Evolutionary conservation across 1,140 invertebrate species (phyloP).

Genomic region (Bombyx mori): DNA sequence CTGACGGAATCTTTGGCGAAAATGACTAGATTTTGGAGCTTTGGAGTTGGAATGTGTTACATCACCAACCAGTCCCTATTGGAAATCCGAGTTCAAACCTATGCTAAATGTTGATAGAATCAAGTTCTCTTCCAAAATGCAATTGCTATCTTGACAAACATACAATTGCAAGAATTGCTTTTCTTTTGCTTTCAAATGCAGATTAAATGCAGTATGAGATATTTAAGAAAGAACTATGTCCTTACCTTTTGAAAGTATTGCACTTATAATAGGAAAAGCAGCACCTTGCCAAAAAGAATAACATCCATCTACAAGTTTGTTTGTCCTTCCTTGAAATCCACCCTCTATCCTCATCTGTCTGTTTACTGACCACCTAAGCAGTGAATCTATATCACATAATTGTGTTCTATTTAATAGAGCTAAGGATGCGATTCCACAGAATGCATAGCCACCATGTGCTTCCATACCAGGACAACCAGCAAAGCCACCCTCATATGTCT

Average conservation of each 20-base stretch:
- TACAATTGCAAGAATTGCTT: not conserved
- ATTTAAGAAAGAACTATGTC: too few species aligned
- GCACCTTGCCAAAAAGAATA: constrained; percentile 99
- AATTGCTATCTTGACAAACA: too few species aligned
- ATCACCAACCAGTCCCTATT: too few species aligned
- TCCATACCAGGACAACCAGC: constrained; percentile 94
- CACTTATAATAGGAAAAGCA: constrained; percentile 82
- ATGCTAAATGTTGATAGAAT: too few species aligned
- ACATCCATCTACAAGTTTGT: constrained; percentile 98
- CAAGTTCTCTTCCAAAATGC: too few species aligned
- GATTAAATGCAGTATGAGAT: too few species aligned
- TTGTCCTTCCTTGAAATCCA: constrained; percentile 95
- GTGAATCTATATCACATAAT: constrained; percentile 82
- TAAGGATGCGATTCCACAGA: constrained; percentile 94
- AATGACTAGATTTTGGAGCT: too few species aligned
- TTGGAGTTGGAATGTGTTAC: too few species aligned
- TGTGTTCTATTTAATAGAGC: constrained; percentile 85
- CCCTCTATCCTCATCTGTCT: constrained; percentile 93
- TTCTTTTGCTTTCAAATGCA: too few species aligned
- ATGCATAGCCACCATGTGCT: constrained; percentile 98
- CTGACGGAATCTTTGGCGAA: too few species aligned
- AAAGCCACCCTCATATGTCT: constrained; percentile 99
- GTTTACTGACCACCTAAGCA: constrained; percentile 91
- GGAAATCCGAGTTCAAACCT: too few species aligned
- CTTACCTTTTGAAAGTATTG: constrained; percentile 58